phyloP scores from a whole-genome alignment of 2,888 invertebrate species.

The Drosophila mimetica region DNA sequence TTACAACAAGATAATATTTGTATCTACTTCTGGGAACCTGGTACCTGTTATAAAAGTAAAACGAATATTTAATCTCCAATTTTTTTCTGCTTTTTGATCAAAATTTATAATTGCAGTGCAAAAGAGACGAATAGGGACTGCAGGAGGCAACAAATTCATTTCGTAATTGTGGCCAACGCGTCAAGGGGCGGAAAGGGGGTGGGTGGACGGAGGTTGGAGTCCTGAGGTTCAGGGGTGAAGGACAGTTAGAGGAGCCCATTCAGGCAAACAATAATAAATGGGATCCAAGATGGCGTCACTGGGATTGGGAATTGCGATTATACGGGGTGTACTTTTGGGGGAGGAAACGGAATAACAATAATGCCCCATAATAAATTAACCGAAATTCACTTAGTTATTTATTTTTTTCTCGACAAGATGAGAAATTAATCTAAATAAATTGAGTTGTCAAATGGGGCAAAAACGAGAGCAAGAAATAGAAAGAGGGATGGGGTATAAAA shows the following conservation, averaged over 20 bases:
- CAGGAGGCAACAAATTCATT: slow-evolving; percentile 77
- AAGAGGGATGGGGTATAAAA: slow-evolving; percentile 5
- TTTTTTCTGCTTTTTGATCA: no score
- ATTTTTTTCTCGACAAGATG: slow-evolving; percentile 55
- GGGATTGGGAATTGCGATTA: slow-evolving; percentile 36
- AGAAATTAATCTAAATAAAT: slow-evolving; percentile 85
- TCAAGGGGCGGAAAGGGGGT: slow-evolving; percentile 54
- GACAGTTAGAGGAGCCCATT: slow-evolving; percentile 37
- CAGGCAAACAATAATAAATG: slow-evolving; percentile 47
- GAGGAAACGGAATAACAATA: slow-evolving; percentile 60
- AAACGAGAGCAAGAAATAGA: neutral
- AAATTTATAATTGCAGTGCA: no score
- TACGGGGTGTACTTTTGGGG: slow-evolving; percentile 1
- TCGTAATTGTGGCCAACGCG: slow-evolving; percentile 82
- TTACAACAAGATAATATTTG: no score
- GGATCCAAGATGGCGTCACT: slow-evolving; percentile 45
- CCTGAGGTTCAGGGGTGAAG: neutral
- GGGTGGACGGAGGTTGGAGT: slow-evolving; percentile 9
- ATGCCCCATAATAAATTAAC: slow-evolving; percentile 83
- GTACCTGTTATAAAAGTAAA: no score
- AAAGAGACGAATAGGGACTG: slow-evolving; percentile 35
- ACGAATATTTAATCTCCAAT: no score
- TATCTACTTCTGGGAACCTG: no score
- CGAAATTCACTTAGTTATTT: slow-evolving; percentile 81
- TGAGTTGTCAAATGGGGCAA: slow-evolving; percentile 82